Conservation (phyloP, 2,888 invertebrate species). For the Metellina segmentata region DNA sequence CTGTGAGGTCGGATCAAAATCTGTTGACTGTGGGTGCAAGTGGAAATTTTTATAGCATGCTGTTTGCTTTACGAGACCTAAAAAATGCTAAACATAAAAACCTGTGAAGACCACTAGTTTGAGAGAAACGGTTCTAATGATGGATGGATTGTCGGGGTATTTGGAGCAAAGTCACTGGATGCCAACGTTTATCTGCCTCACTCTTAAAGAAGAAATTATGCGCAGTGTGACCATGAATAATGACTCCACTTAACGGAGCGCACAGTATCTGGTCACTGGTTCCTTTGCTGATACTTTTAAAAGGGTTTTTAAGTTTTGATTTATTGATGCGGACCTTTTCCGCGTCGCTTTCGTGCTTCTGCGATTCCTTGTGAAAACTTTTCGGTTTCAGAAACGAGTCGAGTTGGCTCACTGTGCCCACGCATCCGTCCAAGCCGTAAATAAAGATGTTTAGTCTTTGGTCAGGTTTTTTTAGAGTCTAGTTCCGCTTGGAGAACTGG, state of each 20-base stretch:
- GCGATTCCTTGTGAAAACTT: background rate
- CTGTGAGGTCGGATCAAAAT: too few relatives aligned
- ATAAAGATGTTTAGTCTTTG: constrained; percentile 22
- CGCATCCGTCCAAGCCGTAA: constrained; percentile 9
- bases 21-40: too few relatives aligned
- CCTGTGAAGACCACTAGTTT: background rate
- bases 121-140: background rate
- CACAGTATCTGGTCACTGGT: constrained; percentile 13
- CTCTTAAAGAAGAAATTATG: background rate
- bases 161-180: background rate
- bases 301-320: constrained; percentile 28
- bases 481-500: constrained; percentile 17
- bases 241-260: constrained; percentile 21
- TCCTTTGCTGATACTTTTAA: background rate
- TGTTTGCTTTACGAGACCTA: too few relatives aligned
- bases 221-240: background rate
- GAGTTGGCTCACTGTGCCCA: background rate
- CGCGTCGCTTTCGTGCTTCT: background rate
- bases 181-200: background rate
- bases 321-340: constrained; percentile 15
- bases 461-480: background rate
- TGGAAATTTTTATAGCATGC: too few relatives aligned
- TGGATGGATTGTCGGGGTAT: background rate
- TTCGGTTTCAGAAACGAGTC: constrained; percentile 8
- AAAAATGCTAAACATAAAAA: too few relatives aligned